phyloP scores from a whole-genome alignment of 2,797 vertebrate genomes.

The Loris lydekkerianus region DNA sequence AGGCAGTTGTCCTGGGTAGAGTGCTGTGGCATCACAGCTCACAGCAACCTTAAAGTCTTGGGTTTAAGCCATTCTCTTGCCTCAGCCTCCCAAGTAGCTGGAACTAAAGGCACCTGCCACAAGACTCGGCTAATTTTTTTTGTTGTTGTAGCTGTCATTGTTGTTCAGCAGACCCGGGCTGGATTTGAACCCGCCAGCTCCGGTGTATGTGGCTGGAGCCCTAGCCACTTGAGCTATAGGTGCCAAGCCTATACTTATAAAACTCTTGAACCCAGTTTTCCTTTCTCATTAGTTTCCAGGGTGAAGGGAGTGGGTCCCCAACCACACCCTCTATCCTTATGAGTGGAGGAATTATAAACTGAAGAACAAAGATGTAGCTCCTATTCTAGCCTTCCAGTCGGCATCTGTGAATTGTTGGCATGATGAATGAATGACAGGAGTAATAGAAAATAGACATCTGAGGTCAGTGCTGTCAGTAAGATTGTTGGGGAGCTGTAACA shows the following conservation, averaged over 20 bases:
- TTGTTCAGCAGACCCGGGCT: no score
- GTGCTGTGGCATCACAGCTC: no score
- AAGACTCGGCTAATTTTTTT: no score
- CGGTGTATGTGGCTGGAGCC: no score
- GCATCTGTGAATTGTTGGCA: not conserved
- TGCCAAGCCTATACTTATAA: not conserved
- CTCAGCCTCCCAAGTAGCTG: no score
- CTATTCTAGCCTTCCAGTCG: not conserved
- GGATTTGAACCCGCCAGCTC: no score
- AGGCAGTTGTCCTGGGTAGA: no score
- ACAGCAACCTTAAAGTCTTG: no score
- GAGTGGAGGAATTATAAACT: not conserved
- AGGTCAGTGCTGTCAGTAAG: not conserved
- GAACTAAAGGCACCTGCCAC: no score
- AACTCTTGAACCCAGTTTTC: conserved; percentile 3
- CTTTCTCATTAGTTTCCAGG: not conserved
- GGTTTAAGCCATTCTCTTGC: no score
- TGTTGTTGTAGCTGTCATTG: no score
- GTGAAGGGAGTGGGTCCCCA: not conserved
- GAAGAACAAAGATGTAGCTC: not conserved
- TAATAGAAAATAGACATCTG: not conserved
- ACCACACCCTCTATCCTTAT: not conserved
- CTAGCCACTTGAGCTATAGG: no score
- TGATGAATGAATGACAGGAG: not conserved
- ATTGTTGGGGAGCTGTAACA: not conserved